phyloP scores from a whole-genome alignment of 1,140 invertebrate genomes.

The Tenebrio molitor region DNA sequence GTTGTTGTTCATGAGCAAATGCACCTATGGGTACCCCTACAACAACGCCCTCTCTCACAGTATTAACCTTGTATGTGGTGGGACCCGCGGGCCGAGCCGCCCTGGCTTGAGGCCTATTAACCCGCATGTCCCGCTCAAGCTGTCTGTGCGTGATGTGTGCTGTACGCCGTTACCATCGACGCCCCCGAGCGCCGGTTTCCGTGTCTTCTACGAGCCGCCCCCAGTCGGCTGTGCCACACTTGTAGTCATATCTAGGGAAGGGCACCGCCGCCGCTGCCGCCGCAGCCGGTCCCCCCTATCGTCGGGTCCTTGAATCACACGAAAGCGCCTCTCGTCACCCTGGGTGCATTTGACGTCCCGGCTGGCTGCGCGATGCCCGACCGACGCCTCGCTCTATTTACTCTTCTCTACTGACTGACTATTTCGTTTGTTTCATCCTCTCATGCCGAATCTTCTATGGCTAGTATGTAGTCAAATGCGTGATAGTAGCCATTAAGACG shows the following conservation, averaged over 20 bases:
- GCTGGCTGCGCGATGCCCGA: conserved; percentile 63
- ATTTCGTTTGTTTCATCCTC: conserved; percentile 62
- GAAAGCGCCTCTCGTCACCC: conserved; percentile 53
- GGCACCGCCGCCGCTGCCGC: conserved; percentile 52
- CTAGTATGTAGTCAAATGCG: conserved; percentile 98
- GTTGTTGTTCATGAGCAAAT: conserved; percentile 65
- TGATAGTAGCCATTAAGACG: conserved; percentile 99
- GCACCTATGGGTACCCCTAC: conserved; percentile 70
- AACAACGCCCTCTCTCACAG: conserved; percentile 58
- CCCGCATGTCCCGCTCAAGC: conserved; percentile 61
- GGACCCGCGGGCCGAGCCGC: conserved; percentile 47
- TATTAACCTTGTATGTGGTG: conserved; percentile 58
- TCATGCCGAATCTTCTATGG: conserved; percentile 63
- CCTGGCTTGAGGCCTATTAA: conserved; percentile 57
- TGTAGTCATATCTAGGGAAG: conserved; percentile 67
- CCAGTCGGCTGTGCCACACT: conserved; percentile 56
- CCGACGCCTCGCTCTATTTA: conserved; percentile 53
- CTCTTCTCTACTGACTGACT: conserved; percentile 58
- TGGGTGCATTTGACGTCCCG: conserved; percentile 65
- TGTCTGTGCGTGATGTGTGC: conserved; percentile 57
- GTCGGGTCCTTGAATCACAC: conserved; percentile 26
- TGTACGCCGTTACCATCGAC: conserved; percentile 33
- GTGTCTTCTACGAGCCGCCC: conserved; percentile 50
- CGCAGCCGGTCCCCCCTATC: conserved; percentile 38
- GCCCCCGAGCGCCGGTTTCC: conserved; percentile 41